phyloP scores from a whole-genome alignment of 2,113 vertebrate species.

The Dolichotis patagonum region DNA sequence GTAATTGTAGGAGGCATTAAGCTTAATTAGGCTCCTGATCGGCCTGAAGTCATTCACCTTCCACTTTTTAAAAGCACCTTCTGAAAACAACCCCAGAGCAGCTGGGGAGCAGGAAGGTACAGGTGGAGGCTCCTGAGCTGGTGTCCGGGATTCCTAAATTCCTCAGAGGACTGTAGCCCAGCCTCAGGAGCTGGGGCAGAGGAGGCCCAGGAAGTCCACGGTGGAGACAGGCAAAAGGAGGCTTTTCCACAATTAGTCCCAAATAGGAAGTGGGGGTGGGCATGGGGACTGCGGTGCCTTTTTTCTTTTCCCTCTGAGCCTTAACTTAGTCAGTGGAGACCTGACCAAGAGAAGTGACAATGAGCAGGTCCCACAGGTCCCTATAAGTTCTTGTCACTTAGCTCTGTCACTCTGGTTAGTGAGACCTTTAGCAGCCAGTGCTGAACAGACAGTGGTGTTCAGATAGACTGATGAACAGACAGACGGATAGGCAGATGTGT shows the following conservation, averaged over 20 bases:
- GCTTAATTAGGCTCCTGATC: slow-evolving; percentile 82
- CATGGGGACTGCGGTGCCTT: background rate
- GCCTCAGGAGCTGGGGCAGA: background rate
- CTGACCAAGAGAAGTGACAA: background rate
- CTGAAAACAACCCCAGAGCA: slow-evolving; percentile 71
- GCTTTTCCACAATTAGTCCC: background rate
- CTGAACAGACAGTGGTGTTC: background rate
- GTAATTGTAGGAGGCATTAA: slow-evolving; percentile 59
- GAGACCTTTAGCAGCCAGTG: background rate
- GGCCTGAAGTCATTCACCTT: slow-evolving; percentile 78
- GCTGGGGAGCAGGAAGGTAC: background rate
- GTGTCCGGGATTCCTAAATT: slow-evolving; percentile 17
- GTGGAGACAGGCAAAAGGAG: background rate
- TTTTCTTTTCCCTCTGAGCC: background rate
- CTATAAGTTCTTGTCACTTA: background rate
- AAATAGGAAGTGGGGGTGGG: background rate
- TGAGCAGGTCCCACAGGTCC: background rate
- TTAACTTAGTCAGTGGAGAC: background rate
- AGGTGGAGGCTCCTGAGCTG: background rate
- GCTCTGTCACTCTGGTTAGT: background rate
- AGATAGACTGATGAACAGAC: background rate
- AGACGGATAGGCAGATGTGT: background rate
- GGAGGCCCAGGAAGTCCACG: background rate
- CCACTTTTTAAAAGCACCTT: slow-evolving; percentile 79
- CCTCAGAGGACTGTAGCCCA: background rate